Conservation (phyloP, 2,888 invertebrate species). For the Trissoscelio sp. region DNA sequence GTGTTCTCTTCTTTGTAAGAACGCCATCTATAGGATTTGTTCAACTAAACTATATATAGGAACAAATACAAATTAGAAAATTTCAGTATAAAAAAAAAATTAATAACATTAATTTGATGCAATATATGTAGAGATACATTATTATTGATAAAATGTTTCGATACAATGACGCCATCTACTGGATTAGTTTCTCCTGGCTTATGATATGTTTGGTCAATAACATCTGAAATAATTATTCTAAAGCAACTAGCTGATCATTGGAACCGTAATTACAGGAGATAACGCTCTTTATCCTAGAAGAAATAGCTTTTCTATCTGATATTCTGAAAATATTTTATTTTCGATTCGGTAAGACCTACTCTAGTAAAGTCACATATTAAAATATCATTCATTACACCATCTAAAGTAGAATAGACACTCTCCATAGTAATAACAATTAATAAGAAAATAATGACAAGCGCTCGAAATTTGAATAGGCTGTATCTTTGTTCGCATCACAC, state of each 20-base stretch:
- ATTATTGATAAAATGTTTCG: not conserved
- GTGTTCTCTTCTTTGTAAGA: too few relatives aligned
- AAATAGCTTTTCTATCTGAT: constrained; percentile 46
- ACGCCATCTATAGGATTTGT: too few relatives aligned
- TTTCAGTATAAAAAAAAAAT: too few relatives aligned
- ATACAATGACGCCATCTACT: too few relatives aligned
- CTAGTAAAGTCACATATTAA: constrained; percentile 57
- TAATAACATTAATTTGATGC: constrained; percentile 28
- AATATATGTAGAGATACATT: not conserved
- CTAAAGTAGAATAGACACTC: constrained; percentile 44
- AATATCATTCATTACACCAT: constrained; percentile 50
- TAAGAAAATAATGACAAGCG: constrained; percentile 57
- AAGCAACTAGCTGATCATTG: constrained; percentile 11
- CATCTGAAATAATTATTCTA: not conserved
- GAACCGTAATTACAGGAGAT: constrained; percentile 6
- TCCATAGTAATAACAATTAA: constrained; percentile 48
- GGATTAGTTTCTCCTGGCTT: too few relatives aligned
- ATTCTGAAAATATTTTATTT: constrained; percentile 47
- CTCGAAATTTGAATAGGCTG: constrained; percentile 48
- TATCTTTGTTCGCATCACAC: constrained; percentile 28
- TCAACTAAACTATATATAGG: too few relatives aligned
- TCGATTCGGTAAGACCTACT: constrained; percentile 40
- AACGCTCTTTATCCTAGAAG: constrained; percentile 43
- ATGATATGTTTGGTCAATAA: constrained; percentile 40
- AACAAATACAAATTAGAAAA: too few relatives aligned